Evolutionary conservation across 2,797 vertebrate genomes (phyloP), one percentile per base, ranked within the genome.

Genomic region (Orestias chungarensis): DNA sequence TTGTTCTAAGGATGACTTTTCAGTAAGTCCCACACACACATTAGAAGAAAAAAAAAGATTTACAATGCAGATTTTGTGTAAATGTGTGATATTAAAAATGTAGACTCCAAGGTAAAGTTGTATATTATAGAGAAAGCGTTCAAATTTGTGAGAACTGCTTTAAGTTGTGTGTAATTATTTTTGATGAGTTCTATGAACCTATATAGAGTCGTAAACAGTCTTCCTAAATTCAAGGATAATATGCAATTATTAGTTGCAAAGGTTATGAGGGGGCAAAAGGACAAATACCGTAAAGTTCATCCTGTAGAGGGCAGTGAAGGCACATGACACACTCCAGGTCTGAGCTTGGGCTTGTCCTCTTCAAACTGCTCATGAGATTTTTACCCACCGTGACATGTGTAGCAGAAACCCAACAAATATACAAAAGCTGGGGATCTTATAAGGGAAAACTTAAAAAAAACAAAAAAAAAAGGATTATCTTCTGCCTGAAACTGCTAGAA

Each of bases 261-360:
- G 66, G 54, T n/a, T 47, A 18, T 73, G 42, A n/a, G n/a, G 3
- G 54, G 67, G 20, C 79, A 74, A 46, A 70, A 77, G 74, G 75
- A 76, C 69, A 67, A 31, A 75, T 75, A 83, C 80, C 79, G 84
- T 50, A 62, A 70, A 64, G 71, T 76, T 83, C 69, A 73, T 86
- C 88, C 95, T 94, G 93, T 92, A 95, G 95, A 95, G 94, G 93
- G 94, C 94, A 95, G 93, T 94, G 92, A 92, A 93, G 94, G 91
- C 93, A 92, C 94, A 93, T 84, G 93, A 73, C 91, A 88, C 75
- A 76, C 81, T 84, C 74, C 52, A 66, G 71, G 44, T 68, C 73
- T 66, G 55, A 57, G 61, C 43, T 66, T 64, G 64, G 69, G 80
- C 81, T 79, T 88, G 49, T 78, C 78, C 67, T 73, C 71, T 69